Conservation (phyloP, 2,797 vertebrate genomes). For the Alca torda region DNA sequence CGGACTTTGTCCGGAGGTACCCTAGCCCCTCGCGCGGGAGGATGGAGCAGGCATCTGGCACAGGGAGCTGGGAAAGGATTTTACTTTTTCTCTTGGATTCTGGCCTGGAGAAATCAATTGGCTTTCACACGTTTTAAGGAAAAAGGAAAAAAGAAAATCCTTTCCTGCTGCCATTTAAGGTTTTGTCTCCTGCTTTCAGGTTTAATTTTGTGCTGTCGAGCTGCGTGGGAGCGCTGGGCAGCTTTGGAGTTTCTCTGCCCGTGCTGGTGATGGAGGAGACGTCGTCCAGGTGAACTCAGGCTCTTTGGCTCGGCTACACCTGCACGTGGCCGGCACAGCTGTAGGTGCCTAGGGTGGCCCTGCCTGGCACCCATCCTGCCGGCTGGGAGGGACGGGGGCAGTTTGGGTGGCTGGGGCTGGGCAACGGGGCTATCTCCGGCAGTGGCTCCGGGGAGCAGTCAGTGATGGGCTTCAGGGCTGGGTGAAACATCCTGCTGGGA, state of each 20-base stretch:
- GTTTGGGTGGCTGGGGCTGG: neutral
- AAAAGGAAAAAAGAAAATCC: neutral
- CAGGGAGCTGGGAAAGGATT: neutral
- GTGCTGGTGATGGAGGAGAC: fast-evolving
- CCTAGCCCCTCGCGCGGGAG: neutral
- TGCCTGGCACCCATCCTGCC: neutral
- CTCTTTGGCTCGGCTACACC: neutral
- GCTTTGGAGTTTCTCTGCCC: neutral
- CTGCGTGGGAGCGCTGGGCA: neutral
- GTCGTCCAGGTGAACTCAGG: neutral
- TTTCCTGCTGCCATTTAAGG: neutral
- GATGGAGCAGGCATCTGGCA: neutral
- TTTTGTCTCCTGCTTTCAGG: neutral
- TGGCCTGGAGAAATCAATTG: neutral
- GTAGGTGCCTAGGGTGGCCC: neutral
- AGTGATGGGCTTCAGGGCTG: neutral
- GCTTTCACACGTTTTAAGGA: neutral
- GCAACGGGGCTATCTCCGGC: neutral
- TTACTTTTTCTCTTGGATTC: neutral
- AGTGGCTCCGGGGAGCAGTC: neutral
- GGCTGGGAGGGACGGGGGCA: neutral
- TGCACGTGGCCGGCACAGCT: fast-evolving
- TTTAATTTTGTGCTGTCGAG: neutral
- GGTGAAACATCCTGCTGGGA: neutral
- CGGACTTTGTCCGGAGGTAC: neutral